phyloP scores from a whole-genome alignment of 2,888 invertebrate species.

The Pollenia amentaria region DNA sequence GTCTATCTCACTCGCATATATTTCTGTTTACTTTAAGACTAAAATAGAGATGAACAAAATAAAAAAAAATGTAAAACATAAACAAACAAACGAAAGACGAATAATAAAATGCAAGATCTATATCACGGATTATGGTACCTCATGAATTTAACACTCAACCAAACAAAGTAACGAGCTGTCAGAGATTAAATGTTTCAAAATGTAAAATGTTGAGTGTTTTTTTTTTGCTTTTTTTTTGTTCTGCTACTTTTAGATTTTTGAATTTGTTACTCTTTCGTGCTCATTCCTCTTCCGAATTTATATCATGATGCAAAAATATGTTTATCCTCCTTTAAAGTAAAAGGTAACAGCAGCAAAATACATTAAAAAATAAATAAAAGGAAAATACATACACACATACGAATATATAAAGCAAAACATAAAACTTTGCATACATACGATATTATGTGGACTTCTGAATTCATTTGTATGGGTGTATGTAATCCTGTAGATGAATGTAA shows the following conservation, averaged over 20 bases:
- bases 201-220: conserved; percentile 50
- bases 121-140: conserved; percentile 68
- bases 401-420: conserved; percentile 36
- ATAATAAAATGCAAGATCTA: conserved; percentile 64
- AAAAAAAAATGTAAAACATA: background rate
- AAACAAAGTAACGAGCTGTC: conserved; percentile 69
- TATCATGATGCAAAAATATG: conserved; percentile 59
- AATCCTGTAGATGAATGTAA: conserved; percentile 20
- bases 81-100: conserved; percentile 2
- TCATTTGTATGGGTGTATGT: background rate
- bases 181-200: conserved; percentile 70
- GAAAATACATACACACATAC: background rate
- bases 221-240: no score
- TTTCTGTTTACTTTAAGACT: conserved; percentile 2
- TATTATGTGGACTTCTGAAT: background rate
- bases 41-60: background rate
- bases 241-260: conserved; percentile 40
- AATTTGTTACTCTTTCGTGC: conserved; percentile 23
- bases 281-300: conserved; percentile 13
- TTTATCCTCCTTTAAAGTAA: conserved; percentile 49
- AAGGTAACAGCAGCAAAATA: conserved; percentile 31
- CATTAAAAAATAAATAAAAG: background rate
- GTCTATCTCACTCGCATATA: conserved; percentile 7
- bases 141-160: conserved; percentile 71
- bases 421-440: conserved; percentile 24